Base-by-base conservation (phyloP, 2,888 invertebrate genomes). In the Cataglyphis cursor region DNA sequence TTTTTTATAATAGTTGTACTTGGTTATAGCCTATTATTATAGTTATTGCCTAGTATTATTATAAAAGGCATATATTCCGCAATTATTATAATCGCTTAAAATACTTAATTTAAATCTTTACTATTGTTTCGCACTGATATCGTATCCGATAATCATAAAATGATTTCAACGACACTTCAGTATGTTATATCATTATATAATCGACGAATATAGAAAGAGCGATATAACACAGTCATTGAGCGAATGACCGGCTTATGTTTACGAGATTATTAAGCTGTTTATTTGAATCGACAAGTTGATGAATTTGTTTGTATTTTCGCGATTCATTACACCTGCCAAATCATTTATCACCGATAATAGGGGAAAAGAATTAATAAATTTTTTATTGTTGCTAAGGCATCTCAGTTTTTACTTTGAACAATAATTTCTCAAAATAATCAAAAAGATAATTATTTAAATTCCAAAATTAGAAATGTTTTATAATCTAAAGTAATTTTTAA, bases 161-260 rank as follows among this genome's bases (percentile, higher is more conserved):
- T 44, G 44, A 64, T 74, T 44, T 74, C 15, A 31, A 44, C 10
- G 31, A 64, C 21, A 44, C n/a, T 73, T 62, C 2, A 24, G 3
- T 41, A 28, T 12, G n/a, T 38, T 24, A 8, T 8, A 61, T 44
- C 28, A 44, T 64, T 21, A n/a, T 31, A 64, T 24, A 38, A n/a
- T 61, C 41, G 28, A 31, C 48, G 31, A 44, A 64, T 64, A 21
- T 48, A 48, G n/a, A 61, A 59, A 73, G 61, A 15, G 10, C 12
- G 28, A 62, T 73, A 57, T 10, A 41, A 41, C 41, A 76, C n/a
- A 24, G 31, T 41, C 21, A 70, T 70, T 70, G 54, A 41, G n/a
- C 24, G 35, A 66, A 54, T 54, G 15, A 66, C 8, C 28, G 28
- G 78, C 18, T 78, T 41, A 78, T 48, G 70, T 54, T 78, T 18